Percentiles rank a stretch among this genome's conserved stretches.
These are phyloP conservation scores for Blera fallax DNA, from an alignment of 2,888 invertebrate genomes.

Conservation along the genomic window DNA sequence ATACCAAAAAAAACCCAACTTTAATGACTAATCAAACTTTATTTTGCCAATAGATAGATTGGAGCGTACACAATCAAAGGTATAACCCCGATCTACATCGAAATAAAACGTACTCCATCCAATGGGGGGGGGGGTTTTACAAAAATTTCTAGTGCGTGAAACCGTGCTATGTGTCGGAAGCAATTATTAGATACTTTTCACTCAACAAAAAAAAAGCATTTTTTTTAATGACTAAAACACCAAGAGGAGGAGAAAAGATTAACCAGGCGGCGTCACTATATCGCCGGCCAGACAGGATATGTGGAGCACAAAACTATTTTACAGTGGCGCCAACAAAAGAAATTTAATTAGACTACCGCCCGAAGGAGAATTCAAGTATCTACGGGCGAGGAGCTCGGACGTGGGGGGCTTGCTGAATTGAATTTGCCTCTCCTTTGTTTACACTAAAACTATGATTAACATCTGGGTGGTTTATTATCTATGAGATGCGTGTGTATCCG, in stretches of 20 bases:
- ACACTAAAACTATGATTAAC: slow-evolving; percentile 23
- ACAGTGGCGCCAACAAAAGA: slow-evolving; percentile 68
- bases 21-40: neutral
- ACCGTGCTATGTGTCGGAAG: slow-evolving; percentile 64
- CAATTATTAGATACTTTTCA: slow-evolving; percentile 64
- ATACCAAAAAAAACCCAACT: neutral
- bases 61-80: neutral
- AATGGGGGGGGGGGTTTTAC: too few species aligned
- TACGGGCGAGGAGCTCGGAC: too few species aligned
- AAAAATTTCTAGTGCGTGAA: slow-evolving; percentile 53
- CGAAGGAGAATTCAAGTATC: neutral
- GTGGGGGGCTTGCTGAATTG: slow-evolving; percentile 12
- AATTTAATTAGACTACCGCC: slow-evolving; percentile 66
- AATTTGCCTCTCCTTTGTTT: slow-evolving; percentile 41
- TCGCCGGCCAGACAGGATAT: slow-evolving; percentile 62
- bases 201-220: slow-evolving; percentile 3
- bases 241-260: slow-evolving; percentile 17
- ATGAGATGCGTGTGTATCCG: slow-evolving; percentile 24
- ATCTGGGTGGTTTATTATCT: slow-evolving; percentile 28
- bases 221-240: slow-evolving; percentile 23
- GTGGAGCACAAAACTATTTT: slow-evolving; percentile 52
- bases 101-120: slow-evolving; percentile 10
- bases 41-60: neutral
- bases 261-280: slow-evolving; percentile 60
- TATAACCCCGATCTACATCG: slow-evolving; percentile 6